A percentile compares a stretch with the other conserved stretches of the same genome.
Evolutionary conservation across 2,797 vertebrate genomes (phyloP).

Genomic region (Micrastur ruficollis): DNA sequence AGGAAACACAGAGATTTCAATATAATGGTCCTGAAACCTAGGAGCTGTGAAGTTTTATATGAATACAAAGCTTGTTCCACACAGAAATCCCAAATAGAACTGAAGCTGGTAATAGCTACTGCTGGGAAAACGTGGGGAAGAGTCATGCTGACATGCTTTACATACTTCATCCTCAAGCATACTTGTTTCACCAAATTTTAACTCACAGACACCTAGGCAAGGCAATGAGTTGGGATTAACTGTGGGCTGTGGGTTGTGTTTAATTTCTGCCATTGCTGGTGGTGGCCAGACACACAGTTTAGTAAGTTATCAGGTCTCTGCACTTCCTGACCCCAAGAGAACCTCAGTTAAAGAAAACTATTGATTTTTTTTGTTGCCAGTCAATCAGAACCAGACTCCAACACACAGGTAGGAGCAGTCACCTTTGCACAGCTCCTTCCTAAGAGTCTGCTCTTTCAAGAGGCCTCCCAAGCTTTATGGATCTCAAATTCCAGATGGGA

Average conservation of each 20-base stretch:
- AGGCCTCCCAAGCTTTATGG: neutral
- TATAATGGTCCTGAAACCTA: neutral
- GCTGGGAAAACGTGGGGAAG: neutral
- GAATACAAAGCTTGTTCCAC: neutral
- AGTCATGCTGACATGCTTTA: neutral
- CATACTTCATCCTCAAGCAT: neutral
- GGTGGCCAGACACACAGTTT: neutral
- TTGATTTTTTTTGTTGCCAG: neutral
- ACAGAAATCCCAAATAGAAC: neutral
- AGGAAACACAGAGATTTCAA: neutral
- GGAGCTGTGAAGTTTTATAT: neutral
- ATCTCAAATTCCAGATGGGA: neutral
- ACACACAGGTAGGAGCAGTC: neutral
- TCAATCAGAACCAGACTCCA: neutral
- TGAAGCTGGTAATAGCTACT: neutral
- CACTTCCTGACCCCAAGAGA: neutral
- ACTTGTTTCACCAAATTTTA: neutral
- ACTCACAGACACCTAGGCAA: neutral
- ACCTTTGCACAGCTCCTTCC: neutral
- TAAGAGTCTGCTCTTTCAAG: neutral
- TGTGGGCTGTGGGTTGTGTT: neutral
- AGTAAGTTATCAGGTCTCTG: neutral
- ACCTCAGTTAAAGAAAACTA: neutral
- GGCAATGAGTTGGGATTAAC: neutral
- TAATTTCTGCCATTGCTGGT: neutral